Evolutionary conservation across 2,113 vertebrate genomes (phyloP).

Genomic region (Ailurus styani): DNA sequence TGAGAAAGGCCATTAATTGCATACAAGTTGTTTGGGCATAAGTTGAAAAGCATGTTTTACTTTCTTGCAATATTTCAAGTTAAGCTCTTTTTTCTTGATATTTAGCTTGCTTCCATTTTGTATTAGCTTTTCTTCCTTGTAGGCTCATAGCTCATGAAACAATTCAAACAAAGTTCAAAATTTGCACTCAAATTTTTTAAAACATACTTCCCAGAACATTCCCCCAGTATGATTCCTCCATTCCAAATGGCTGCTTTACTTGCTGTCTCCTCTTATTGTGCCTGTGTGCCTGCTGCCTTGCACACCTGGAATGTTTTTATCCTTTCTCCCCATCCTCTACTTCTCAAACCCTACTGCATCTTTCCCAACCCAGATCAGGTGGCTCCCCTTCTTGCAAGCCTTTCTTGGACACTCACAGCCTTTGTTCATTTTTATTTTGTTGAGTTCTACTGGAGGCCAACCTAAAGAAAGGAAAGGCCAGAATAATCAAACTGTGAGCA

Average conservation of each 20-base stretch:
- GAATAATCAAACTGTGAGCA: background rate
- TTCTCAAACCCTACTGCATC: background rate
- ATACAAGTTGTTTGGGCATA: background rate
- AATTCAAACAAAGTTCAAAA: background rate
- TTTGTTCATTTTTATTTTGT: background rate
- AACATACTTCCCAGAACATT: background rate
- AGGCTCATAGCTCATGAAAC: background rate
- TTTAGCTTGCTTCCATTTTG: background rate
- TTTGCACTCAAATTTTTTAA: background rate
- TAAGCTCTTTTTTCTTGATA: slow-evolving; percentile 9
- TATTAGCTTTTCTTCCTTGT: background rate
- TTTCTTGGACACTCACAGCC: background rate
- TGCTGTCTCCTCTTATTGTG: background rate
- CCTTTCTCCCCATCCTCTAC: background rate
- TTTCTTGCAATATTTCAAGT: background rate
- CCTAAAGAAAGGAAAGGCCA: background rate
- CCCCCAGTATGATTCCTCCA: background rate
- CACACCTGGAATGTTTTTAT: background rate
- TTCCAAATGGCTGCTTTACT: background rate
- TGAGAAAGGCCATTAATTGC: background rate
- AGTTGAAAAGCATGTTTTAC: background rate
- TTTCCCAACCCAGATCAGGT: background rate
- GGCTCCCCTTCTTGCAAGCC: background rate
- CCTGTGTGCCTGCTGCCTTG: background rate
- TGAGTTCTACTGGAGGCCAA: background rate